These are phyloP conservation scores for Tineola bisselliella DNA, from an alignment of 2,888 invertebrate genomes.

Conservation along the genomic window DNA sequence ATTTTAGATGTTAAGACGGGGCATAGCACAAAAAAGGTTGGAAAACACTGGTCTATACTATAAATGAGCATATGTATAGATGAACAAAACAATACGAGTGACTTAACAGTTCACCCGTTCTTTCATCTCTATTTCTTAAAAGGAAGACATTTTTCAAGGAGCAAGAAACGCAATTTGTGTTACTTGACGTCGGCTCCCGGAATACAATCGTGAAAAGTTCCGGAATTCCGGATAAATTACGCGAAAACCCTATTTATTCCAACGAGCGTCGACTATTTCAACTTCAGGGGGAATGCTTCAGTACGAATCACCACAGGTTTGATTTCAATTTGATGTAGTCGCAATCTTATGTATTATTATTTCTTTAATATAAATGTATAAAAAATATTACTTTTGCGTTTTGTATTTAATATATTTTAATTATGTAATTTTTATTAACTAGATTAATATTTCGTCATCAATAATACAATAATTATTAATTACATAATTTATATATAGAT, in stretches of 20 bases:
- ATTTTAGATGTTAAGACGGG: too few species aligned
- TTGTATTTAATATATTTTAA: too few species aligned
- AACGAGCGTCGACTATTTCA: constrained; percentile 31
- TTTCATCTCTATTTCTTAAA: constrained; percentile 26
- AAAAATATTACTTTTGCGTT: too few species aligned
- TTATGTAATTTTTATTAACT: too few species aligned
- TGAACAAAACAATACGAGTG: not conserved
- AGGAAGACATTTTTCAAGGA: constrained; percentile 42
- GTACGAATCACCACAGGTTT: not conserved
- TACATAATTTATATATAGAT: too few species aligned
- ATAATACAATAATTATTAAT: too few species aligned
- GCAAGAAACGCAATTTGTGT: constrained; percentile 43
- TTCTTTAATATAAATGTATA: too few species aligned
- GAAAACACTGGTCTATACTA: too few species aligned
- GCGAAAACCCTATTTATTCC: constrained; percentile 40
- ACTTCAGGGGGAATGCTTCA: constrained; percentile 19
- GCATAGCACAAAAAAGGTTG: too few species aligned
- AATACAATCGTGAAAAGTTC: constrained; percentile 39
- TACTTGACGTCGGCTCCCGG: constrained; percentile 27
- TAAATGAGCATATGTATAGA: too few species aligned
- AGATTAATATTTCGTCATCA: too few species aligned
- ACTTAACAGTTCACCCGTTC: constrained; percentile 23
- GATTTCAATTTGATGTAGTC: not conserved
- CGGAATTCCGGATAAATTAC: constrained; percentile 33
- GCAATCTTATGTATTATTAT: too few species aligned